These are phyloP conservation scores for Argopecten irradians DNA, from an alignment of 1,140 invertebrate species.

Conservation along the genomic window DNA sequence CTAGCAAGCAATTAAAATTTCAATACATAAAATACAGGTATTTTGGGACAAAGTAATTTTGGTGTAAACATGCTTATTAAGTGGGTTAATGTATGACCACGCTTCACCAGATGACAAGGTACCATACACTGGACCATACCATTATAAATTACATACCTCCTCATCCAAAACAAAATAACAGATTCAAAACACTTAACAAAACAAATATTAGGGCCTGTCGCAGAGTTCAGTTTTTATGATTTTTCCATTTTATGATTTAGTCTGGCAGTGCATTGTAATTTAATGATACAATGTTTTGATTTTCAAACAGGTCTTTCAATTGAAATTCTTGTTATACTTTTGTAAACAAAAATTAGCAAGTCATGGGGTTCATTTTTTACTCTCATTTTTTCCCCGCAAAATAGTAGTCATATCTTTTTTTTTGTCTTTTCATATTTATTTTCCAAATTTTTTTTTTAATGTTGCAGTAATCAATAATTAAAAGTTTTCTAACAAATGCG, in stretches of 20 bases:
- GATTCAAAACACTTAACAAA: background rate
- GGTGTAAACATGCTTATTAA: background rate
- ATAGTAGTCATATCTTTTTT: too few relatives aligned
- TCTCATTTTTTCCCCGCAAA: background rate
- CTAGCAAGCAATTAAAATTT: background rate
- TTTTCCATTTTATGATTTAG: background rate
- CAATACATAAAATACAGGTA: background rate
- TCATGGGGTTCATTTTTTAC: background rate
- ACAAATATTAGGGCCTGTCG: background rate
- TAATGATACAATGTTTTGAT: background rate
- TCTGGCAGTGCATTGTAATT: background rate
- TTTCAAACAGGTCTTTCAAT: background rate
- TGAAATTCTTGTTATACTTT: background rate
- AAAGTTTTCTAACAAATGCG: too few relatives aligned
- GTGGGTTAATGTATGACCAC: background rate
- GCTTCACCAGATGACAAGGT: background rate
- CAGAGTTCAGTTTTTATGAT: background rate
- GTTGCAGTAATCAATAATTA: too few relatives aligned
- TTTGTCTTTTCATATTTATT: too few relatives aligned
- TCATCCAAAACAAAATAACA: slow-evolving; percentile 22
- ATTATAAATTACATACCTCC: background rate
- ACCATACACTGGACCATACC: background rate
- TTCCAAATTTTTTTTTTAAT: too few relatives aligned
- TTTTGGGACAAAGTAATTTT: background rate
- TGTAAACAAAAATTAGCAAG: background rate